A percentile compares a stretch with the other conserved stretches of the same genome.
These are phyloP conservation scores for Andrena hattorfiana DNA, from an alignment of 2,888 invertebrate species.

Conservation along the genomic window DNA sequence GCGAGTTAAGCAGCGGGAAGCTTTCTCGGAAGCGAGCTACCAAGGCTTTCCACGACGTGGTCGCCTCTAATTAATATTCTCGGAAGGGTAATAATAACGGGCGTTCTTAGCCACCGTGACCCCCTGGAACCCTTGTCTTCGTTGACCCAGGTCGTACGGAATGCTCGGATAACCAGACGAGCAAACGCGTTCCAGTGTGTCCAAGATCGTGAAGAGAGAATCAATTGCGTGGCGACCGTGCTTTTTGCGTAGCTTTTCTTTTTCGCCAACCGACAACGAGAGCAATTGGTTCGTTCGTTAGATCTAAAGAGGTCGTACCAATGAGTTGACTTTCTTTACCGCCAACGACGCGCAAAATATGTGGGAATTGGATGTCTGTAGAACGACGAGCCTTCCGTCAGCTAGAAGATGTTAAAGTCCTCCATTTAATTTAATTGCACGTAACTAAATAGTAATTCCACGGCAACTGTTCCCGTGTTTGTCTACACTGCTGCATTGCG, in stretches of 20 bases:
- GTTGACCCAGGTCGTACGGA: slow-evolving; percentile 43
- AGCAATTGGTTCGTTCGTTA: slow-evolving; percentile 19
- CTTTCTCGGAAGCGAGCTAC: slow-evolving; percentile 23
- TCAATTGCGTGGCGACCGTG: slow-evolving; percentile 27
- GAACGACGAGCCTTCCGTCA: too few relatives aligned
- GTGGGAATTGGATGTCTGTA: neutral
- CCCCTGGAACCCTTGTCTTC: slow-evolving; percentile 23
- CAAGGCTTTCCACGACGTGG: slow-evolving; percentile 67
- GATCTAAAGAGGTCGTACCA: slow-evolving; percentile 36
- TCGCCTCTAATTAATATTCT: slow-evolving; percentile 80
- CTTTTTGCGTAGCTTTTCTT: slow-evolving; percentile 13
- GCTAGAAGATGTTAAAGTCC: too few relatives aligned
- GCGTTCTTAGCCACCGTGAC: slow-evolving; percentile 14
- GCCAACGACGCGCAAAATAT: neutral
- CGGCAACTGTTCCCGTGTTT: slow-evolving; percentile 19
- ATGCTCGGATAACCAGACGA: neutral
- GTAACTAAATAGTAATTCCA: slow-evolving; percentile 6
- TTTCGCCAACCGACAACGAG: neutral
- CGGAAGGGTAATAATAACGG: slow-evolving; percentile 76
- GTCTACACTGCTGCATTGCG: slow-evolving; percentile 36
- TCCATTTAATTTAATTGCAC: neutral
- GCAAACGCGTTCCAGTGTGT: slow-evolving; percentile 14
- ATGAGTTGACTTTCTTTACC: slow-evolving; percentile 17
- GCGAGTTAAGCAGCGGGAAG: slow-evolving; percentile 30
- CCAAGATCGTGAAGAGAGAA: slow-evolving; percentile 10